phyloP scores from a whole-genome alignment of 2,113 vertebrate species.

The Tretioscincus oriximinensis region DNA sequence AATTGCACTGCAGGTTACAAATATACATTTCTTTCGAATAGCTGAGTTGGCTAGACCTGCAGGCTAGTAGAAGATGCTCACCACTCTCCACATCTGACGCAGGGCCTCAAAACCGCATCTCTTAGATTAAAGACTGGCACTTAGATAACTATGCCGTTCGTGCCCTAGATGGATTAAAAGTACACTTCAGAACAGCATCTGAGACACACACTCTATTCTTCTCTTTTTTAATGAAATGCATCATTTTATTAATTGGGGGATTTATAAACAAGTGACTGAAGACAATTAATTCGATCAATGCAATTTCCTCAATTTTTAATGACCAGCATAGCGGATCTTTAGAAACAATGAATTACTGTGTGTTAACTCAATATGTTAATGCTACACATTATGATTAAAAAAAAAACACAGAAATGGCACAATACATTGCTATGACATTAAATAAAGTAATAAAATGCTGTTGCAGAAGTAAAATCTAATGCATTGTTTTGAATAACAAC shows the following conservation, averaged over 20 bases:
- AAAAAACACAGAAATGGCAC: too few species aligned
- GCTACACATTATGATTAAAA: constrained; percentile 1
- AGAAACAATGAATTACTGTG: neutral
- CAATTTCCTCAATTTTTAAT: neutral
- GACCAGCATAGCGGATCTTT: neutral
- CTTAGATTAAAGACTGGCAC: too few species aligned
- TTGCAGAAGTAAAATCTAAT: neutral
- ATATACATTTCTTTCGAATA: too few species aligned
- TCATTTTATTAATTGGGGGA: constrained; percentile 23
- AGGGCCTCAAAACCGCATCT: too few species aligned
- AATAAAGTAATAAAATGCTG: neutral
- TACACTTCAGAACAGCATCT: too few species aligned
- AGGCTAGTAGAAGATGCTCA: too few species aligned
- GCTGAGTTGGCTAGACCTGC: too few species aligned
- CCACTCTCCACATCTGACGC: too few species aligned
- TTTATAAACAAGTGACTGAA: constrained; percentile 18
- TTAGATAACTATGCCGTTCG: too few species aligned
- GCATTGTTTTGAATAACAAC: neutral
- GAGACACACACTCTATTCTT: neutral
- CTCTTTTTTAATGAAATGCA: neutral
- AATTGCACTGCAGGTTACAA: too few species aligned
- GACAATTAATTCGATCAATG: constrained; percentile 20
- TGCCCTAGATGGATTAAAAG: neutral
- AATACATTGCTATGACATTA: too few species aligned
- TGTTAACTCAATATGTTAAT: neutral